Base-by-base conservation (phyloP, 2,113 vertebrate species). In the Perca flavescens region DNA sequence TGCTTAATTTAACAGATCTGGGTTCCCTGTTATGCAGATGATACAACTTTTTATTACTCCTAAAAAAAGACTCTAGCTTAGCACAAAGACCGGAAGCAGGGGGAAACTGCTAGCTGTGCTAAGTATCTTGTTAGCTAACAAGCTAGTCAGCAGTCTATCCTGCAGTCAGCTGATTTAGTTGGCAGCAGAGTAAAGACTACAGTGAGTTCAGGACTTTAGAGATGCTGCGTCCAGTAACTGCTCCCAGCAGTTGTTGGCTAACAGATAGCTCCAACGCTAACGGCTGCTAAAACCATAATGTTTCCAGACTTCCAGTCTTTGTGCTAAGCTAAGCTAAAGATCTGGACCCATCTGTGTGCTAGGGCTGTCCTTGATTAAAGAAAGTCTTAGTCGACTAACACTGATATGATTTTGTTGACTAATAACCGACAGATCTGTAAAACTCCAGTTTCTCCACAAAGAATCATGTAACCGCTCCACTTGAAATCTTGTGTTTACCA, bases 271-370 rank as follows among this genome's bases (percentile, higher is more conserved):
- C 1, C 17, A 36, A 34, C 14, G 60, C 77, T 80, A 80, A 80
- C 15, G 34, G 15, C 34, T 57, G 67, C 61, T 57, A 58, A 34
- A 10, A 68, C 19, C 43, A 25, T 25, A 17, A 4, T 6, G 13
- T 31, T 1, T n/a, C 3, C 25, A 40, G 3, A 10, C 63, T 50
- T 34, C 17, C 40, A 49, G 64, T 46, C 50, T 63, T 65, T 71
- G 54, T 43, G 72, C 82, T 79, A 31, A 46, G 81, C 78, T 58
- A 77, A 8, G 22, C 61, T 84, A 36, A 61, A n/a, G 31, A 13
- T 15, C 25, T 5, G 17, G 40, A 21, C 12, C 34, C 15, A 4
- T 25, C 21, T 21, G 10, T 47, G 17, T 14, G 3, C 3, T 4
- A 40, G 40, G 40, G 40, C 9, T 40, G 40, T 10, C 40, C 9